These are phyloP conservation scores for Seladonia tumulorum DNA, from an alignment of 2,888 invertebrate species.

Conservation along the genomic window DNA sequence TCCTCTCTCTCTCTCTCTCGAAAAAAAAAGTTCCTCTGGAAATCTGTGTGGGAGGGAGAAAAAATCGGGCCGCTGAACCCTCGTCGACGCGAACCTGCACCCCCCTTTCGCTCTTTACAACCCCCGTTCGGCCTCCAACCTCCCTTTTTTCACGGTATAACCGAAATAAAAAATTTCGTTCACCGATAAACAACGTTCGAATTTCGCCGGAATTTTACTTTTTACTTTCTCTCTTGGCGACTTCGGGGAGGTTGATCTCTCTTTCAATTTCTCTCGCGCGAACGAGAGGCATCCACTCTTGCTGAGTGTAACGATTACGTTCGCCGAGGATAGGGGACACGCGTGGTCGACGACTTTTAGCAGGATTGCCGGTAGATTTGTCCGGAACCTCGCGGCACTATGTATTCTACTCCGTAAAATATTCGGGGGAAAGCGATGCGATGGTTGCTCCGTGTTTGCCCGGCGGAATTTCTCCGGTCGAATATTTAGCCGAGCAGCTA, in stretches of 20 bases:
- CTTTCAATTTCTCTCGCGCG: conserved; percentile 20
- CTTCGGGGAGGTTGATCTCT: background rate
- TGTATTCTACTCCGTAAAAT: background rate
- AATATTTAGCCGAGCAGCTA: background rate
- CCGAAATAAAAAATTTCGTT: background rate
- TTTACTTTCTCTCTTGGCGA: background rate
- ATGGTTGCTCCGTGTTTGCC: background rate
- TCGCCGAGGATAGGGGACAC: conserved; percentile 43
- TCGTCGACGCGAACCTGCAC: background rate
- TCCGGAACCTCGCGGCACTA: conserved; percentile 32
- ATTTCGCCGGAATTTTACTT: background rate
- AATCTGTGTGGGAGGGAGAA: conserved; percentile 19
- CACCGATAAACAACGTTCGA: background rate
- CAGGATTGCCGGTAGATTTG: conserved; percentile 59
- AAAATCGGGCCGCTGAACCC: conserved; percentile 26
- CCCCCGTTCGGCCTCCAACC: background rate
- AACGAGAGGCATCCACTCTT: conserved; percentile 60
- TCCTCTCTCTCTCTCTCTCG: conserved; percentile 25
- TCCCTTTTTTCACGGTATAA: background rate
- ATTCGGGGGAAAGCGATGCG: background rate
- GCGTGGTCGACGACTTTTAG: conserved; percentile 55
- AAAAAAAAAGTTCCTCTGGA: conserved; percentile 33
- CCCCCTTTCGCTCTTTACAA: too few relatives aligned
- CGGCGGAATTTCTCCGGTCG: background rate
- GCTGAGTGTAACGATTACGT: conserved; percentile 59